These are phyloP conservation scores for Podabrus alpinus DNA, from an alignment of 2,888 invertebrate genomes.

Conservation along the genomic window DNA sequence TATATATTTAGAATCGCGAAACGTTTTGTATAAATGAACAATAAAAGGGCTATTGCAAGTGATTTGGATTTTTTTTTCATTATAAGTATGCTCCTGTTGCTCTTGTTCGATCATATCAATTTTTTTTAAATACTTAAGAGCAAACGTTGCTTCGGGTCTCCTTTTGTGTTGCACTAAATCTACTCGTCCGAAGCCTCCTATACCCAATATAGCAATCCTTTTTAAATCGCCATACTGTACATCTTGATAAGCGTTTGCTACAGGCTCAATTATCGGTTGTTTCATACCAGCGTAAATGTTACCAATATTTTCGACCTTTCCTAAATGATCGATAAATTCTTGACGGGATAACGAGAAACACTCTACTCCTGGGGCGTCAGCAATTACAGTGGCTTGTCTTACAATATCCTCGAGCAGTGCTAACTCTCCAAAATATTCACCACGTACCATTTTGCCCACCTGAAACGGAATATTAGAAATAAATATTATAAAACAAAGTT, in stretches of 20 bases:
- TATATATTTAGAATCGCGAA: constrained; percentile 87
- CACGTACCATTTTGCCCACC: constrained; percentile 72
- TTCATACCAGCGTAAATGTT: constrained; percentile 50
- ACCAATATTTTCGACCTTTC: constrained; percentile 73
- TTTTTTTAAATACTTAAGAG: constrained; percentile 88
- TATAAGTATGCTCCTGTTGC: constrained; percentile 87
- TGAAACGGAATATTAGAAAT: not conserved
- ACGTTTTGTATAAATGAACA: constrained; percentile 83
- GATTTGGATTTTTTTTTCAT: constrained; percentile 85
- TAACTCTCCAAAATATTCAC: constrained; percentile 88
- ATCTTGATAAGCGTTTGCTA: constrained; percentile 58
- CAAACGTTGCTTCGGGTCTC: constrained; percentile 66
- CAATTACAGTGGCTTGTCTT: constrained; percentile 88
- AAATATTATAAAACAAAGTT: constrained; percentile 41
- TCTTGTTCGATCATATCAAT: constrained; percentile 86
- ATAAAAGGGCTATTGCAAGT: constrained; percentile 76
- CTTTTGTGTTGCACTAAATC: constrained; percentile 70
- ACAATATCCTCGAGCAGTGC: constrained; percentile 82
- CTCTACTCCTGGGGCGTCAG: constrained; percentile 80
- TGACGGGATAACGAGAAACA: constrained; percentile 82
- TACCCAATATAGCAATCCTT: constrained; percentile 83
- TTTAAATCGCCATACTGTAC: constrained; percentile 79
- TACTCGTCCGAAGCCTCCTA: constrained; percentile 91
- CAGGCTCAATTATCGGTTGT: constrained; percentile 17
- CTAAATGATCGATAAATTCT: constrained; percentile 83